Evolutionary conservation across 2,113 vertebrate genomes (phyloP), one percentile per base, ranked within the genome.

Genomic region (Notiomystis cincta): DNA sequence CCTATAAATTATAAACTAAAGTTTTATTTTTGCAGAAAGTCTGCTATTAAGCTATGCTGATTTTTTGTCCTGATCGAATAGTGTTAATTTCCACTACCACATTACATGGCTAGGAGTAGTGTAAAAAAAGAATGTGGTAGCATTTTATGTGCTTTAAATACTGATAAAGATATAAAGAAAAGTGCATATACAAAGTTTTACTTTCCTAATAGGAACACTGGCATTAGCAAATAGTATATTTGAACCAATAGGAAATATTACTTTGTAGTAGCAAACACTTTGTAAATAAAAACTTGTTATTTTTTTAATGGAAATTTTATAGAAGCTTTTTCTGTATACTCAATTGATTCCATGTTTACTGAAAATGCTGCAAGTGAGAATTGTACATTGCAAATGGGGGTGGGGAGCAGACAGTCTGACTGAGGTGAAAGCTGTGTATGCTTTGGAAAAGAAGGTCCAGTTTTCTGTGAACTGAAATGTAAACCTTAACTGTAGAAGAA

Each of bases 271-370:
- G 96, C 66, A 97, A 94, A 96, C 72, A 95, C 69, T 98, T 98
- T 97, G 97, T 98, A 98, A 97, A 98, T 97, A 98, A 98, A 98
- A 97, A 89, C 92, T 76, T 89, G 72, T 95, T 98, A 98, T 98
- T 98, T 98, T 98, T 98, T 96, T 97, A 98, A 96, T 94, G 96
- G 91, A 97, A 97, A 97, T 98, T 98, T 98, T 98, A 98, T 97
- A 98, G 97, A 98, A 93, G 94, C 95, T 98, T 98, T 97, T 98
- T 98, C 97, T 98, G 94, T 98, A 98, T 84, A 94, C 94, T 84
- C 96, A 62, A 19, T 66, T 95, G 90, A 96, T 94, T 71, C 90
- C 82, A 50, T 70, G 85, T 97, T 97, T 98, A 93, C 95, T 97
- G 95, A 97, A 97, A 95, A 95, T 89, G 94, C 96, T 97, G 96